Base-by-base conservation (phyloP, 2,113 vertebrate genomes). In the Acanthisitta chloris region DNA sequence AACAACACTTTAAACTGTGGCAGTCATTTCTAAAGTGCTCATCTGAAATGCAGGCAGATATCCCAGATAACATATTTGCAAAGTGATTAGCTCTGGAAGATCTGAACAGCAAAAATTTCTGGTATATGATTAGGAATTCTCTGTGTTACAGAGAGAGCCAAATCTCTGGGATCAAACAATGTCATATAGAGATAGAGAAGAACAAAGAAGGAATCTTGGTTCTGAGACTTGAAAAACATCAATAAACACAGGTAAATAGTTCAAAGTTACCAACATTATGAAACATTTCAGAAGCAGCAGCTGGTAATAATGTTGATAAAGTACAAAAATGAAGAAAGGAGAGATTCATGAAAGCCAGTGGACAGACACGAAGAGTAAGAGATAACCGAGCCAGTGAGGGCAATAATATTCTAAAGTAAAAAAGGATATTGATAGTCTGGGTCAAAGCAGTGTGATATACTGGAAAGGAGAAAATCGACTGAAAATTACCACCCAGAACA, bases 41-140 rank as follows among this genome's bases (percentile, higher is more conserved):
- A 85, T 94, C 61, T 95, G 73, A 96, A 95, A 94, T 96, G 58
- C 66, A 88, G 85, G 67, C 90, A 93, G 85, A 82, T 94, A 90
- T 95, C 78, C 85, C 43, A 93, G 78, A 93, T 25, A 96, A 93
- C 21, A 61, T 49, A 69, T 81, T 66, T 94, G 66, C 57, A 95
- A 96, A 91, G 86, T 96, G 14, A 88, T 83, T 80, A 92, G 49
- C 58, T 83, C 76, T 94, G 91, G 80, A 96, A 96, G 88, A 95
- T 76, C 24, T 86, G 43, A 93, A 86, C 82, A 82, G 57, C 55
- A 82, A 62, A 92, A 71, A 59, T 59, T 29, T 65, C 85, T 88
- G 20, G n/a, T 77, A 28, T 77, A 61, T 77, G 62, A 69, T 86
- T 90, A 92, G 67, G 80, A 82, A 65, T 67, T 76, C 38, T 71